Percentiles rank a stretch among this genome's conserved stretches.
Conservation (phyloP, 2,113 vertebrate species). For the Strigops habroptila region DNA sequence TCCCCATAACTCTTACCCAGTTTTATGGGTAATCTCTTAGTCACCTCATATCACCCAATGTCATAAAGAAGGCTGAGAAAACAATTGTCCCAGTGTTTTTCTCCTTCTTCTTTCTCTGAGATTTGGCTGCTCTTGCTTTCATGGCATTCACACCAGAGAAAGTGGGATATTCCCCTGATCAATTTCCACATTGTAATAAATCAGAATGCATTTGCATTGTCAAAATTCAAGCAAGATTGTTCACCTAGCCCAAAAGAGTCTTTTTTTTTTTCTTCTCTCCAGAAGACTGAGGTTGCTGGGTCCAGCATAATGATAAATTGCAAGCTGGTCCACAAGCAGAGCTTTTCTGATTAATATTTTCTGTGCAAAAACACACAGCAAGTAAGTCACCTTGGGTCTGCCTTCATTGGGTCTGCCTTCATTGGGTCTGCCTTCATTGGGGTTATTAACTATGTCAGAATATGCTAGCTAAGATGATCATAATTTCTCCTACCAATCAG, state of each 20-base stretch:
- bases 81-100: background rate
- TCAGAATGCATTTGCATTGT: background rate
- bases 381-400: constrained; percentile 16
- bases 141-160: background rate
- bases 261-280: background rate
- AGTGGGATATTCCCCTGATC: background rate
- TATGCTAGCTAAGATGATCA: background rate
- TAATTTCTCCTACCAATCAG: background rate
- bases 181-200: background rate
- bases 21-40: background rate
- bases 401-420: background rate
- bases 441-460: background rate
- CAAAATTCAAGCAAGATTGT: background rate
- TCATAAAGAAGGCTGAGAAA: background rate
- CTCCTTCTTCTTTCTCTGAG: background rate
- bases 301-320: background rate
- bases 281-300: background rate
- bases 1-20: background rate
- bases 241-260: background rate
- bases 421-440: background rate
- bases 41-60: background rate
- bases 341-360: background rate
- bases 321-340: background rate
- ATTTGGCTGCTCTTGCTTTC: background rate
- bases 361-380: background rate